These are phyloP conservation scores for Austrolebias charrua DNA, from an alignment of 2,797 vertebrate genomes.

Conservation along the genomic window DNA sequence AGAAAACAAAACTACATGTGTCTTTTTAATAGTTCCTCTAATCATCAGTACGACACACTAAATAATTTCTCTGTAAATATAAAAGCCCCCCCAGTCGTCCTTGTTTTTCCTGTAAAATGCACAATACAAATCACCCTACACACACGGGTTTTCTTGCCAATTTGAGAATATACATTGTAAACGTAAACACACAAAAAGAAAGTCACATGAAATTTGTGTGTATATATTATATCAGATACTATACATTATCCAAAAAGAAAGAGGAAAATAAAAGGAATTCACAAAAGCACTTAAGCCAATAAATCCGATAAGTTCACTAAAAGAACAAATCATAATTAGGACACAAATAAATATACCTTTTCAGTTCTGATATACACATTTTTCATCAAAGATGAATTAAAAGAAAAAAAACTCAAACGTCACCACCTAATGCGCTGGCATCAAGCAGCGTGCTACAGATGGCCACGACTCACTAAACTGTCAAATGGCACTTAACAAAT, in stretches of 20 bases:
- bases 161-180: slow-evolving; percentile 93
- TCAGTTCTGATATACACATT: slow-evolving; percentile 89
- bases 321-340: slow-evolving; percentile 89
- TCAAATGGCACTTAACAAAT: slow-evolving; percentile 94
- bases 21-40: slow-evolving; percentile 99
- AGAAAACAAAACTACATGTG: slow-evolving; percentile 99
- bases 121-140: slow-evolving; percentile 99
- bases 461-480: slow-evolving; percentile 96
- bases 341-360: slow-evolving; percentile 89
- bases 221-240: slow-evolving; percentile 97
- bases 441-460: slow-evolving; percentile 88
- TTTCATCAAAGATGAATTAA: slow-evolving; percentile 72
- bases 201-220: slow-evolving; percentile 86
- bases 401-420: slow-evolving; percentile 79
- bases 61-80: slow-evolving; percentile 99
- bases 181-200: slow-evolving; percentile 86
- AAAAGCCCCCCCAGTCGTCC: slow-evolving; percentile 92
- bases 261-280: slow-evolving; percentile 63
- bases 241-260: slow-evolving; percentile 92
- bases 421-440: slow-evolving; percentile 88
- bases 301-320: slow-evolving; percentile 91
- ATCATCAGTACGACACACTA: slow-evolving; percentile 98
- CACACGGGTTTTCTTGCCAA: slow-evolving; percentile 92
- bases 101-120: slow-evolving; percentile 95
- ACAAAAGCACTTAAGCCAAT: slow-evolving; percentile 90